A percentile compares a stretch with the other conserved stretches of the same genome.
phyloP scores from a whole-genome alignment of 2,888 invertebrate species.

The Aradus depressus region DNA sequence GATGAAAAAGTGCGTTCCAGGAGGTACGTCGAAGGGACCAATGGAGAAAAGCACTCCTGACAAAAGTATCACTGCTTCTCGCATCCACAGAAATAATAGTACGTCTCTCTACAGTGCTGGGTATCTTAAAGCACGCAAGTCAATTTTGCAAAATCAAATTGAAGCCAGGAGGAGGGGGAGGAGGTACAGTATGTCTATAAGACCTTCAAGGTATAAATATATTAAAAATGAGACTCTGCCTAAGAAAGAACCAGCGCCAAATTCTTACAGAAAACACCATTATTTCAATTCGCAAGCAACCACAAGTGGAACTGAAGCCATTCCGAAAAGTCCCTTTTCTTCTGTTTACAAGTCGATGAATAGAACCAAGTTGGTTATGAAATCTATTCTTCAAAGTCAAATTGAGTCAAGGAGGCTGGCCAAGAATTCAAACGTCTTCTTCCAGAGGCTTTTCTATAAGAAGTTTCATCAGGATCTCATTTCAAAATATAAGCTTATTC shows the following conservation, averaged over 20 bases:
- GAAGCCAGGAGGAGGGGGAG: constrained; percentile 11
- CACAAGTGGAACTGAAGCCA: background rate
- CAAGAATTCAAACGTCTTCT: constrained; percentile 1
- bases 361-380: constrained; percentile 21
- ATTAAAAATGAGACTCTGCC: background rate
- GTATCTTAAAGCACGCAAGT: too few species aligned
- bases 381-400: constrained; percentile 21
- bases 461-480: constrained; percentile 10
- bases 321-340: background rate
- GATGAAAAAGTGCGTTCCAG: too few species aligned
- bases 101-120: too few species aligned
- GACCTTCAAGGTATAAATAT: constrained; percentile 5
- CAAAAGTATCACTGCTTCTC: too few species aligned
- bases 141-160: constrained; percentile 10
- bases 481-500: constrained; percentile 7
- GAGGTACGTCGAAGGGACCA: too few species aligned
- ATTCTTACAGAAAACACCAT: background rate
- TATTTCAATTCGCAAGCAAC: too few species aligned
- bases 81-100: too few species aligned
- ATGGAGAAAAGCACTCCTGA: too few species aligned
- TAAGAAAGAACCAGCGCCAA: background rate
- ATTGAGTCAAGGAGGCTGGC: constrained; percentile 19
- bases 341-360: constrained; percentile 16
- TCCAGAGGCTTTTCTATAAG: background rate
- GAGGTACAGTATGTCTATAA: background rate